These are phyloP conservation scores for Eristalis tenax DNA, from an alignment of 2,888 invertebrate genomes.

Conservation along the genomic window DNA sequence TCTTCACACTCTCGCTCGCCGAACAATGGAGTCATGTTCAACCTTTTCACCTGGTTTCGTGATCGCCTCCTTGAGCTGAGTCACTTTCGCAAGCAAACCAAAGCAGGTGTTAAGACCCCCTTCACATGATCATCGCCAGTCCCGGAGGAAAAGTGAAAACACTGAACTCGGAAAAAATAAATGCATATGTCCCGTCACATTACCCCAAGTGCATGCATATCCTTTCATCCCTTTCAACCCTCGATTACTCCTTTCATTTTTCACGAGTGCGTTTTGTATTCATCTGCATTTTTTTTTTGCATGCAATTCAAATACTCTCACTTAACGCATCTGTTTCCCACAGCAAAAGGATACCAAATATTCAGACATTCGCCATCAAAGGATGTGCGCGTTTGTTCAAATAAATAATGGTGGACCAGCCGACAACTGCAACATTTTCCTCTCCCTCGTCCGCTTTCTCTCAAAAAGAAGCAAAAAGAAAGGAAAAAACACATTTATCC, in stretches of 20 bases:
- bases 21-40: neutral
- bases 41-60: neutral
- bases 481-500: neutral
- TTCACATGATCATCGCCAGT: conserved; percentile 27
- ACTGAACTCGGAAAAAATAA: conserved; percentile 29
- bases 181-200: conserved; percentile 59
- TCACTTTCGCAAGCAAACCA: conserved; percentile 36
- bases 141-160: conserved; percentile 37
- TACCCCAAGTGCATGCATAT: conserved; percentile 36
- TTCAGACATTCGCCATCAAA: conserved; percentile 38
- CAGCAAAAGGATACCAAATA: conserved; percentile 50
- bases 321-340: conserved; percentile 62
- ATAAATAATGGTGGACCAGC: conserved; percentile 66
- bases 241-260: conserved; percentile 64
- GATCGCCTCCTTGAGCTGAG: conserved; percentile 2
- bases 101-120: neutral
- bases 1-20: neutral
- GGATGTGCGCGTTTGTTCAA: conserved; percentile 55
- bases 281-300: conserved; percentile 32
- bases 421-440: conserved; percentile 63
- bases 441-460: conserved; percentile 10
- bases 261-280: conserved; percentile 25
- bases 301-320: conserved; percentile 62
- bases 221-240: conserved; percentile 34
- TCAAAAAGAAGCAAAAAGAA: conserved; percentile 26